Percentiles rank a stretch among this genome's conserved stretches.
Conservation (phyloP, 2,797 vertebrate genomes). For the Craterocephalus amniculus region DNA sequence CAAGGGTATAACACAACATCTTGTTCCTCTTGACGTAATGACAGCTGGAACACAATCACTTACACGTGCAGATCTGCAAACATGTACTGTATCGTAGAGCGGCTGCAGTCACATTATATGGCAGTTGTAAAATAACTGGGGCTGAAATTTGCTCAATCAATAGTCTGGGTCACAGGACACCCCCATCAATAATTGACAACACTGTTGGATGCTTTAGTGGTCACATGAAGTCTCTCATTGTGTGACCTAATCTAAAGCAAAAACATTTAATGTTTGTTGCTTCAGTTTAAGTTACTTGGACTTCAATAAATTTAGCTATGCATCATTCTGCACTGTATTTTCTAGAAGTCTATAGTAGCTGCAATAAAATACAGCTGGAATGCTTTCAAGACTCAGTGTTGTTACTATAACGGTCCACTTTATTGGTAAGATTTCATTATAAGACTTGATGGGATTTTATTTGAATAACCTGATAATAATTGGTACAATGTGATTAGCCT, state of each 20-base stretch:
- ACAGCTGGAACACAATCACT: slow-evolving; percentile 67
- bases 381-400: no score
- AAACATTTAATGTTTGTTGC: not conserved
- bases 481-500: not conserved
- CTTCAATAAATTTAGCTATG: not conserved
- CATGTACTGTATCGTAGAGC: slow-evolving; percentile 7
- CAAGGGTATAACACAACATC: slow-evolving; percentile 42
- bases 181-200: slow-evolving; percentile 74
- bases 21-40: slow-evolving; percentile 53
- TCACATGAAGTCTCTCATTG: slow-evolving; percentile 30
- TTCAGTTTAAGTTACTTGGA: not conserved
- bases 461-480: slow-evolving; percentile 1
- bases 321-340: not conserved
- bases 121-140: slow-evolving; percentile 60
- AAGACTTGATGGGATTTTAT: not conserved
- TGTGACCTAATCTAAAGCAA: slow-evolving; percentile 12
- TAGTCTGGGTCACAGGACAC: slow-evolving; percentile 69
- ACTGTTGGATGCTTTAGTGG: slow-evolving; percentile 35
- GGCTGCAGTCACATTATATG: slow-evolving; percentile 57
- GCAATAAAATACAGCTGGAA: not conserved
- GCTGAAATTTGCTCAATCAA: slow-evolving; percentile 73
- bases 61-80: slow-evolving; percentile 11
- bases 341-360: not conserved
- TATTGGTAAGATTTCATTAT: slow-evolving; percentile 1
- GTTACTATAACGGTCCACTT: not conserved